phyloP scores from a whole-genome alignment of 2,888 invertebrate genomes.

The Siphlonurus alternatus region DNA sequence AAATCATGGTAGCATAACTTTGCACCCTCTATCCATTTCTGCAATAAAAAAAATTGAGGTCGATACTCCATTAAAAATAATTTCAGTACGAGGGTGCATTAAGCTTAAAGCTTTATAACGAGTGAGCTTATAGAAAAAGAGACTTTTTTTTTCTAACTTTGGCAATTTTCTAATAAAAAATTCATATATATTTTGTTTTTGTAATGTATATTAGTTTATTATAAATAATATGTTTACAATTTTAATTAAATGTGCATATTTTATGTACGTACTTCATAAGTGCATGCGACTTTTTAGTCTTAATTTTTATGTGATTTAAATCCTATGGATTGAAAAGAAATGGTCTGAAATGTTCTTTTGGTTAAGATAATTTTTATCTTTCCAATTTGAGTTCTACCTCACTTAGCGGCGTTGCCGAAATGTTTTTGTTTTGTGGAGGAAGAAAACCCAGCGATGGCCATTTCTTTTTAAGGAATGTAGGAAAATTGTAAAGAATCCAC shows the following conservation, averaged over 20 bases:
- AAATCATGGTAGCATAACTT: too few relatives aligned
- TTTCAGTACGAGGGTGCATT: too few relatives aligned
- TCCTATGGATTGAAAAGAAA: not conserved
- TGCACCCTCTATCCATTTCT: too few relatives aligned
- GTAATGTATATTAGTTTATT: too few relatives aligned
- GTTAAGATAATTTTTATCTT: not conserved
- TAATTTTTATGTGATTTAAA: not conserved
- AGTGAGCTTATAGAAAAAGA: too few relatives aligned
- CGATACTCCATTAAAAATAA: too few relatives aligned
- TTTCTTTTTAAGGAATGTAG: not conserved
- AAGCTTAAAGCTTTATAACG: too few relatives aligned
- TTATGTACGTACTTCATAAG: not conserved
- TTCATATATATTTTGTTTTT: too few relatives aligned
- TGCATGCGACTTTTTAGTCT: not conserved
- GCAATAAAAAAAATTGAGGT: too few relatives aligned
- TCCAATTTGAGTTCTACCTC: not conserved
- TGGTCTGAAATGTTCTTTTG: not conserved
- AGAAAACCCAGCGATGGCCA: not conserved
- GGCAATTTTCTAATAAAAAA: too few relatives aligned
- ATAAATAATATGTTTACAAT: too few relatives aligned
- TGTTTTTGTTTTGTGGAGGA: not conserved
- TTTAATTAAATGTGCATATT: not conserved
- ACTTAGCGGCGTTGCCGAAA: not conserved
- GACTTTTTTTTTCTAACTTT: too few relatives aligned
- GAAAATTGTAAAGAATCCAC: not conserved